Evolutionary conservation across 2,113 vertebrate species (phyloP), one percentile per base, ranked within the genome.

Genomic region (Myrmophylax atrothorax): DNA sequence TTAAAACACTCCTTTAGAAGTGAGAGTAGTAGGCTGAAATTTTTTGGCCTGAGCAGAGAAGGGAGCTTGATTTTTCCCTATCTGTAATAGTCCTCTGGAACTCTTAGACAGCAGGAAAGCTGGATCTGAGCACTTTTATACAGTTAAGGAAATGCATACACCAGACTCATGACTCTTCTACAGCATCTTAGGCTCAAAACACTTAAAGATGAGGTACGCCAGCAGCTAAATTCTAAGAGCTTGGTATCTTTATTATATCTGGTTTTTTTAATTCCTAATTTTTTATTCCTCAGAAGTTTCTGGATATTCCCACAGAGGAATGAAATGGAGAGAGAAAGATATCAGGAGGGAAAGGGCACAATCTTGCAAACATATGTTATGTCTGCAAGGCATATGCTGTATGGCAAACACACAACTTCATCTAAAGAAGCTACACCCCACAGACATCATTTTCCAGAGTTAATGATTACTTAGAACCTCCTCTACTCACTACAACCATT

Each of bases 161-260:
- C 3, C 28, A 59, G 6, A 23, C 5, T 33, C 0, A 0, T 25
- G 19, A 7, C 50, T 87, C 35, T 63, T 33, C 35, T 68, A 29
- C 35, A 52, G 4, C 24, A 82, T 18, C 26, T 47, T 68, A 12
- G 14, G 6, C 5, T 60, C 23, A 46, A 90, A 93, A n/a, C 9
- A 68, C 18, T 37, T 52, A 35, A 53, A 49, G 9, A 33, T 14
- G 22, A 62, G 7, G 4, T 58, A 66, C 7, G 9, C 20, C 35
- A 76, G 49, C 14, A 78, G 18, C 38, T 63, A 53, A 59, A 56
- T 64, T 90, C 44, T 60, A 60, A 26, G 10, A 56, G 2, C 2
- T 68, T 75, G 35, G 18, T 56, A 22, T 63, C 56, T 67, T 78
- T 67, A 15, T 33, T 74, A 4, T 52, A 31, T 47, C 35, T 88